These are phyloP conservation scores for Pelvicachromis taeniatus DNA, from an alignment of 2,113 vertebrate species.

Conservation along the genomic window DNA sequence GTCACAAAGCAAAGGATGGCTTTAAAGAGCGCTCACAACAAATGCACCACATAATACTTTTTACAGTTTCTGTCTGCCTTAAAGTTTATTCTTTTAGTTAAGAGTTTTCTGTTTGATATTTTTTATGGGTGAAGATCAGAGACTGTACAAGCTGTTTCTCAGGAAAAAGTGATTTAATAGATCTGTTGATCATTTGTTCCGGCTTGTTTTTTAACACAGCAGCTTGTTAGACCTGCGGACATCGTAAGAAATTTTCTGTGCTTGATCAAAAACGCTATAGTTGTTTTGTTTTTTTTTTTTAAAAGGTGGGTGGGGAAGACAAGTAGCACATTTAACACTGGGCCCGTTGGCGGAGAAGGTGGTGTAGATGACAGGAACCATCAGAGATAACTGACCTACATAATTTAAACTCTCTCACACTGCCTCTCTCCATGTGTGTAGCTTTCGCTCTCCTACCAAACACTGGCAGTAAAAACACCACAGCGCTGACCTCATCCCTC, in stretches of 20 bases:
- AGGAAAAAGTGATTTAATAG: background rate
- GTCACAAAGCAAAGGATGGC: background rate
- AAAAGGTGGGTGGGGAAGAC: background rate
- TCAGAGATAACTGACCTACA: conserved; percentile 33
- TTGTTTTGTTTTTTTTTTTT: fast-evolving
- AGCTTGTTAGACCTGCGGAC: background rate
- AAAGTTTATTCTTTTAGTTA: background rate
- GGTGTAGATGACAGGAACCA: background rate
- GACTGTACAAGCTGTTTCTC: background rate
- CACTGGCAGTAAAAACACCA: conserved; percentile 48
- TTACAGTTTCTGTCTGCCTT: background rate
- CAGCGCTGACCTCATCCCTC: conserved; percentile 43
- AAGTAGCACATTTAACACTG: background rate
- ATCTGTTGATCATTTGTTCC: background rate
- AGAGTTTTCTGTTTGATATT: background rate
- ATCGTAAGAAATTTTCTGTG: conserved; percentile 21
- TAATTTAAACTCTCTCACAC: conserved; percentile 22
- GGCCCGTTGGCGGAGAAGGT: background rate
- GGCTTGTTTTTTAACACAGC: background rate
- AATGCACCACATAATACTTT: background rate
- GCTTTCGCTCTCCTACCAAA: background rate
- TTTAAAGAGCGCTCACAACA: background rate
- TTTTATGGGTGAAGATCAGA: background rate
- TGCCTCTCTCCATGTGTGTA: background rate
- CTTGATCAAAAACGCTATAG: background rate